Evolutionary conservation across 2,888 invertebrate species (phyloP), one percentile per base, ranked within the genome.

Genomic region (Lasioglossum villosulum): DNA sequence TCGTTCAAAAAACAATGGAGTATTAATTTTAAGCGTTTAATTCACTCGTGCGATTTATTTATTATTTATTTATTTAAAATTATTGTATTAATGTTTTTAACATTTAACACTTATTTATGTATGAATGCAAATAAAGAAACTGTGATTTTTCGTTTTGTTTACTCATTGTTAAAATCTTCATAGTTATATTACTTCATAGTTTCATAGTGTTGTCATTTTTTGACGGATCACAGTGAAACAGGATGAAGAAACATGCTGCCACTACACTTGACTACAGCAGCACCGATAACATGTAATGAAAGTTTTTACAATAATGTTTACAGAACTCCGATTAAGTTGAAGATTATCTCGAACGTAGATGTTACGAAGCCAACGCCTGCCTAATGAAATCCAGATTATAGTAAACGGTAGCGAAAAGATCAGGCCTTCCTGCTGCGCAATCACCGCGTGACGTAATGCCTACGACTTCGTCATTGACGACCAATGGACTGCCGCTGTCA

Each of bases 401-500:
- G 16, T 34, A 37, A 16, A 74, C 68, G 42, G 48, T 42, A 19
- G 73, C 42, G 42, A 52, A 79, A n/a, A 34, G 45, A 39, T 85
- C 76, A 1, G 84, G 82, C 0, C 16, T 2, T 2, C 79, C 82
- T 59, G 27, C 14, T 14, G 63, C 77, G 12, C 85, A 85, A 4
- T 59, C 73, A 34, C 34, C 74, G 48, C 59, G 76, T 5, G 74
- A 83, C 30, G 39, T 42, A 16, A 85, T 27, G 4, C 77, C 83
- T 10, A 83, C 37, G 16, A 77, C 59, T 45, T 70, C 1, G 10
- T 23, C 16, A 5, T 85, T 12, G 37, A 71, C 66, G 16, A 77
- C 73, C 6, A 80, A 76, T 1, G 83, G 79, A 8, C 79, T 79
- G 8, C 83, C 79, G 23, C 79, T 83, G 30, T 83, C 76, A 42